Evolutionary conservation across 2,797 vertebrate genomes (phyloP).

Genomic region (Microctenopoma steveboyesi): DNA sequence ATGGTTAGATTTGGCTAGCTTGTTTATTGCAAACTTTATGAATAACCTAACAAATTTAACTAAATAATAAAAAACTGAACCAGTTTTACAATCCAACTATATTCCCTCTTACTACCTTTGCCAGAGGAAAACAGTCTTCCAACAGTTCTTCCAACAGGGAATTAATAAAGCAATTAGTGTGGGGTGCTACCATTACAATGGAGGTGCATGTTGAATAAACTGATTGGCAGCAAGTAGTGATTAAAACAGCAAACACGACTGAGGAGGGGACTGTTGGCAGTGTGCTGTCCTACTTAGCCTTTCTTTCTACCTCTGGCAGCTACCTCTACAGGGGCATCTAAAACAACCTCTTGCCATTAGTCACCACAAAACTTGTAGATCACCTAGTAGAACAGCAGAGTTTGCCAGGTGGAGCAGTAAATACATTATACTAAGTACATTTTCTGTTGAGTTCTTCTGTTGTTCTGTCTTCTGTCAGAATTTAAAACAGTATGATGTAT

Average conservation of each 20-base stretch:
- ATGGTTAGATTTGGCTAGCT: no score
- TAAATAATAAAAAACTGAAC: constrained; percentile 5
- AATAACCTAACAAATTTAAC: background rate
- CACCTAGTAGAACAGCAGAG: constrained; percentile 27
- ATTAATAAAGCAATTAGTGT: constrained; percentile 76
- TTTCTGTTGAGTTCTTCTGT: background rate
- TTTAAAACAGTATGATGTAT: background rate
- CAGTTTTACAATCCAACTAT: constrained; percentile 29
- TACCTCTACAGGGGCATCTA: constrained; percentile 43
- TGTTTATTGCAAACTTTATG: no score
- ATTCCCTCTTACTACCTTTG: constrained; percentile 46
- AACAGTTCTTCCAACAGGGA: constrained; percentile 43
- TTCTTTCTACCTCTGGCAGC: constrained; percentile 53
- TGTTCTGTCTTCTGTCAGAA: background rate
- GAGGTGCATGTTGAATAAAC: constrained; percentile 61
- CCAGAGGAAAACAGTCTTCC: constrained; percentile 63
- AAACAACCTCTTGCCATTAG: constrained; percentile 22
- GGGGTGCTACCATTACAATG: constrained; percentile 50
- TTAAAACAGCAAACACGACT: constrained; percentile 40
- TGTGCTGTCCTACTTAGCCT: constrained; percentile 52
- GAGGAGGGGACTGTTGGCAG: constrained; percentile 43
- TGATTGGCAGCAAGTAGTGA: constrained; percentile 58
- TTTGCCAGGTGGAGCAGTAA: constrained; percentile 8
- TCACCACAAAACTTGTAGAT: constrained; percentile 36
- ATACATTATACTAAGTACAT: no score